Base-by-base conservation (phyloP, 2,888 invertebrate genomes). In the Mesorhabditis spiculigera region DNA sequence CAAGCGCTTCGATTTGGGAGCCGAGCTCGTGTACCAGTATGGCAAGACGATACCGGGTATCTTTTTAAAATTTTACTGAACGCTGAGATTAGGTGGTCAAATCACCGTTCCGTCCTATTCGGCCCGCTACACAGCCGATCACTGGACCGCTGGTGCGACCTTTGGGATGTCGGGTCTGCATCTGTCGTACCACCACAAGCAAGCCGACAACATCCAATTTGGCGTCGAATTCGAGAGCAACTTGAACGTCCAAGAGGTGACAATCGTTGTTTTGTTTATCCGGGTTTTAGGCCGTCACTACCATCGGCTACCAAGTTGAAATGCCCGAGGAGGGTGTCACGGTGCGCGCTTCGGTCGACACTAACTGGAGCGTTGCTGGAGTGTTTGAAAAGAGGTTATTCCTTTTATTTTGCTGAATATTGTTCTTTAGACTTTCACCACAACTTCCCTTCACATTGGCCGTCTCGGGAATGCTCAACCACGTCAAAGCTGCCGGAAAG, bases 251-350 rank as follows among this genome's bases (percentile, higher is more conserved):
- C 76, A 76, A 75, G 78, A 78, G 70, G 72, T 72, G 42, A 4
- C 28, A 28, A 28, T 44, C 28, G 13, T n/a, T 58, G 64, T 63
- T 28, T 63, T 63, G n/a, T n/a, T 63, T 10, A 28, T 13, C 8
- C 8, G 63, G 63, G 8, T 13, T 73, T 61, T 45, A 81, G 72
- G 76, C 81, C 2, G 91, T 92, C 5, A 93, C 93, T 70, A 92
- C 94, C 4, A 90, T 96, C 80, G 95, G 93, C 10, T 97, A 97
- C 88, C 95, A 96, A 88, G 91, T 87, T 45, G 95, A 95, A 87
- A 90, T 97, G 86, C 95, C 95, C 65, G 94, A 94, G 87, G 94
- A 95, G 68, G 94, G 95, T 87, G 90, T 95, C 82, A 90, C 92
- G 67, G 95, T 96, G 87, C 92, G 92, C 91, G 95, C 94, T 83